Conservation (phyloP, 53 echinoderm and acorn worm genomes). For the Temnopleurus reevesii region DNA sequence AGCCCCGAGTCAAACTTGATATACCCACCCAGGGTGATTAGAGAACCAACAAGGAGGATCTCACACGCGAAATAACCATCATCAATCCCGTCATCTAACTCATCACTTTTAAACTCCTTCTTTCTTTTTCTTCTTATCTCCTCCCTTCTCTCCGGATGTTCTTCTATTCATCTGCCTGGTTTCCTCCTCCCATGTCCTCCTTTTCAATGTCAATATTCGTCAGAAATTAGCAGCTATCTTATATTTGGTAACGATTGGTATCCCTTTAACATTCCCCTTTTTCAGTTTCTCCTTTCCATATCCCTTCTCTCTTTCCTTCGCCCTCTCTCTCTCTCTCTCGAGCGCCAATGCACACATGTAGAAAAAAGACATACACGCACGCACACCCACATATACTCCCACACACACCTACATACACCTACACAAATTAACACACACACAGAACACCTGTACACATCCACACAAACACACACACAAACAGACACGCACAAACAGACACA, state of each 20-base stretch:
- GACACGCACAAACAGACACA: no score
- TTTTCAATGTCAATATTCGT: background rate
- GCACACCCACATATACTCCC: no score
- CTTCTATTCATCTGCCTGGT: background rate
- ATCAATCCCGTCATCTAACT: constrained; percentile 40
- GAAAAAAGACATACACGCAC: no score
- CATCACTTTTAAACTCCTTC: background rate
- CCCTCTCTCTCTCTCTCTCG: background rate
- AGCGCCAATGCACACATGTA: no score
- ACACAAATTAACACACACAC: no score
- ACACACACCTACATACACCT: no score
- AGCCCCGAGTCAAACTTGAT: constrained; percentile 45
- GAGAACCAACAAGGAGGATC: constrained; percentile 36
- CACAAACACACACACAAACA: no score
- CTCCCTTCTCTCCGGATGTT: background rate
- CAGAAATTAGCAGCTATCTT: background rate
- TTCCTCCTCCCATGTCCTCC: background rate
- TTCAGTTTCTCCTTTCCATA: background rate
- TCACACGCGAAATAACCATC: constrained; percentile 55
- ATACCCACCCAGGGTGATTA: constrained; percentile 49
- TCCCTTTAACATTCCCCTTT: background rate
- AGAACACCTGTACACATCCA: no score
- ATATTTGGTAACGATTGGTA: background rate
- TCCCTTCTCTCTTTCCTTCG: background rate
- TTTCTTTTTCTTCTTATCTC: background rate